phyloP scores from a whole-genome alignment of 1,140 invertebrate genomes.

The Papilio xuthus region DNA sequence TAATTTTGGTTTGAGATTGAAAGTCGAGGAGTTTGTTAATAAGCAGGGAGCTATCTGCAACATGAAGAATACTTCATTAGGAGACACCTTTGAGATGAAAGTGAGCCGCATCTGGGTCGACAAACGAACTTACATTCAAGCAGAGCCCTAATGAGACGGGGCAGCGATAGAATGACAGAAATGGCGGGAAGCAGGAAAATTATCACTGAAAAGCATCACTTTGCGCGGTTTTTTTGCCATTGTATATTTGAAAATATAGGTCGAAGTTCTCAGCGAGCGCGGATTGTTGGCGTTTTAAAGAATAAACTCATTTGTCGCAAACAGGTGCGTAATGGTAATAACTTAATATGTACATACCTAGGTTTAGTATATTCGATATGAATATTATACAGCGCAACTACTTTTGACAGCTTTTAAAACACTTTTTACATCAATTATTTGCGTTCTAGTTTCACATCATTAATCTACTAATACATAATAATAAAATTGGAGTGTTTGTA shows the following conservation, averaged over 20 bases:
- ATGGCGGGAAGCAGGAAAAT: constrained; percentile 38
- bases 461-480: too few species aligned
- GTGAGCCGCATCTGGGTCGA: constrained; percentile 37
- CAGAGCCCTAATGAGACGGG: constrained; percentile 37
- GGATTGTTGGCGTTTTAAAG: not conserved
- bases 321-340: not conserved
- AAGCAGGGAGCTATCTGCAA: constrained; percentile 13
- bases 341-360: not conserved
- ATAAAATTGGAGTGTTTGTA: too few species aligned
- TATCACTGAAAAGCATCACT: constrained; percentile 35
- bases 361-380: too few species aligned
- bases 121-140: constrained; percentile 38
- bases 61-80: constrained; percentile 41
- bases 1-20: not conserved
- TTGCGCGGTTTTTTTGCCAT: constrained; percentile 20
- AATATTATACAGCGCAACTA: too few species aligned
- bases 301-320: constrained; percentile 1
- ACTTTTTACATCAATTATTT: too few species aligned
- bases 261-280: not conserved
- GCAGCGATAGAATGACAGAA: constrained; percentile 36
- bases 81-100: constrained; percentile 37
- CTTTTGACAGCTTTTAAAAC: too few species aligned
- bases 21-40: constrained; percentile 11
- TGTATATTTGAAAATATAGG: constrained; percentile 34
- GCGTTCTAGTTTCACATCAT: too few species aligned